phyloP scores from a whole-genome alignment of 2,113 vertebrate species.

The Muntiacus muntjak region DNA sequence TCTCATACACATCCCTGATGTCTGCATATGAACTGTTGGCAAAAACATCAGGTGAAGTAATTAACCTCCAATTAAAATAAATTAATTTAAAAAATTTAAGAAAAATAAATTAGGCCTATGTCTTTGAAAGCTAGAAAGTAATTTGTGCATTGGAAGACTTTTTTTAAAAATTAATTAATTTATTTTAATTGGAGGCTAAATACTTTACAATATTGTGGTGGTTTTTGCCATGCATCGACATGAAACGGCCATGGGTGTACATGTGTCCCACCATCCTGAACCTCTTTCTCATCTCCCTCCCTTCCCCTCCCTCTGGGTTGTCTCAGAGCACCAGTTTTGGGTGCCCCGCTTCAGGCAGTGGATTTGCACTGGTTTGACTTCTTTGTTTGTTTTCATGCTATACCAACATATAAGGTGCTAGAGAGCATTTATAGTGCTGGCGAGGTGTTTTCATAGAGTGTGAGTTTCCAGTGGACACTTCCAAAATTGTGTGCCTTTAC shows the following conservation, averaged over 20 bases:
- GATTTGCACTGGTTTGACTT: not conserved
- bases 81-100: not conserved
- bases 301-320: not conserved
- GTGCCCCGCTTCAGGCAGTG: not conserved
- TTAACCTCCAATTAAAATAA: not conserved
- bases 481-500: not conserved
- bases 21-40: not conserved
- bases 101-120: not conserved
- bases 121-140: conserved; percentile 7
- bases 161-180: not conserved
- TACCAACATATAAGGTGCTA: not conserved
- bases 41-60: not conserved
- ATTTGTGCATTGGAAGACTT: not conserved
- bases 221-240: not conserved
- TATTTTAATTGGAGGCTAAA: not conserved
- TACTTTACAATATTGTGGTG: not conserved
- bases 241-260: not conserved
- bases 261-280: not conserved
- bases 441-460: not conserved
- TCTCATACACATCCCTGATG: not conserved
- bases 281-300: not conserved
- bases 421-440: not conserved
- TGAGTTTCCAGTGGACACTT: not conserved
- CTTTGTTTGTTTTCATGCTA: not conserved
- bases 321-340: not conserved